Conservation (phyloP, 2,113 vertebrate species). For the Fregetta grallaria region DNA sequence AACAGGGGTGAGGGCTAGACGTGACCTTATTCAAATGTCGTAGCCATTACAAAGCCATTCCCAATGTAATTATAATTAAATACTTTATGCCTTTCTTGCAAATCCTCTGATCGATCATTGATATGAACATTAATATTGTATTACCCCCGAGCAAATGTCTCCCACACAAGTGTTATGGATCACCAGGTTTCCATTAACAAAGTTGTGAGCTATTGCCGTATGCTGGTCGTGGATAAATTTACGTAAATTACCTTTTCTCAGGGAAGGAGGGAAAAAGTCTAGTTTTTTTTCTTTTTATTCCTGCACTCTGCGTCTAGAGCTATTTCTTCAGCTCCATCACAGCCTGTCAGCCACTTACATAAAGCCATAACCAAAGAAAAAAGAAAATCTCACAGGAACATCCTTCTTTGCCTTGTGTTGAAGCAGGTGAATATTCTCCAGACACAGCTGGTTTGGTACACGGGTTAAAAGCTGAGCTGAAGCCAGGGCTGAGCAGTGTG, state of each 20-base stretch:
- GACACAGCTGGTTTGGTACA: fast-evolving
- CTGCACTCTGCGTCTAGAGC: not conserved
- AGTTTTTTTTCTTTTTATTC: not conserved
- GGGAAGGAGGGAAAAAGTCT: slow-evolving; percentile 42
- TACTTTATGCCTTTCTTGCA: slow-evolving; percentile 93
- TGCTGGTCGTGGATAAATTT: slow-evolving; percentile 76
- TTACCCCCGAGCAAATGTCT: slow-evolving; percentile 91
- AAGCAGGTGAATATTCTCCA: not conserved
- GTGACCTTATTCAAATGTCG: slow-evolving; percentile 99
- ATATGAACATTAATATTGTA: slow-evolving; percentile 86
- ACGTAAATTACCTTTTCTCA: slow-evolving; percentile 84
- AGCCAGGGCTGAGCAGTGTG: not conserved
- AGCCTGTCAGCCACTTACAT: not conserved
- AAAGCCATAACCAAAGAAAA: not conserved
- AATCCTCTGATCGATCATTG: slow-evolving; percentile 95
- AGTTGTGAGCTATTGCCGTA: slow-evolving; percentile 80
- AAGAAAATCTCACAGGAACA: not conserved
- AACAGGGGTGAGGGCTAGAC: slow-evolving; percentile 86
- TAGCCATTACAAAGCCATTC: slow-evolving; percentile 75
- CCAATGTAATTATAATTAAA: slow-evolving; percentile 94
- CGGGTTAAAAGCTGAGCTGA: not conserved
- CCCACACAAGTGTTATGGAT: slow-evolving; percentile 87
- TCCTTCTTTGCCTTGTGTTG: not conserved
- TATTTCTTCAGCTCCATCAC: not conserved
- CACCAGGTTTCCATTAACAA: slow-evolving; percentile 96